Base-by-base conservation (phyloP, 92 coral and sea anemone species). In the Montipora capitata region DNA sequence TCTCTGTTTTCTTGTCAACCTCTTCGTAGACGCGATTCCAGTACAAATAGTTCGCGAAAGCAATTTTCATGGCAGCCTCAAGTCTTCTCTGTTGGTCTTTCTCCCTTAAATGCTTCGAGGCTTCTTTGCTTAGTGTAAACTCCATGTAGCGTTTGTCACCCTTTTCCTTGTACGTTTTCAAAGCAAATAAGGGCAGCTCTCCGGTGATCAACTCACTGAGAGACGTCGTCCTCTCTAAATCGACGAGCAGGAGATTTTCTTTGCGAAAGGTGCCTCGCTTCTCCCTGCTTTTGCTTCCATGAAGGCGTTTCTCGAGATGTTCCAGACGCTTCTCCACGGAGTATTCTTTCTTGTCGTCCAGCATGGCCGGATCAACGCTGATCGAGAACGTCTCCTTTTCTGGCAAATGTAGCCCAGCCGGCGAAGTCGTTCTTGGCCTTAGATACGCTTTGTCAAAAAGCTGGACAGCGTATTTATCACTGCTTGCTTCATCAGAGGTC, bases 41-140 rank as follows among this genome's bases (percentile, higher is more conserved):
- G 95, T 93, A 67, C 10, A 74, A 86, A 72, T 87, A 95, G 71
- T 95, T 95, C 3, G 98, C 95, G 61, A 88, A 78, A 2, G 98
- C 93, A 40, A 95, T 91, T 78, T 88, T 93, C 72, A 95, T 80
- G 40, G 96, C 98, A 14, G 93, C 88, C 42, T 83, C 93, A 11
- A 95, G 73, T 15, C 93, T 86, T 9, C 88, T 87, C 75, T 84
- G 85, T n/a, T 56, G 81, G 61, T 95, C 98, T 39, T 82, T 84
- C 38, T 64, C 77, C 43, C 88, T 83, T 72, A 91, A 38, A 40
- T 91, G 69, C 27, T 81, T 79, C 10, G 94, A 87, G 10, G 81
- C 84, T 52, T 42, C 54, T 15, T 91, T 85, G 78, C 81, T 87
- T 10, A 91, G 69, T 41, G 69, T 35, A 52, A 91, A 87, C 59